Base-by-base conservation (phyloP, 2,797 vertebrate genomes). In the Sphaeramia orbicularis region DNA sequence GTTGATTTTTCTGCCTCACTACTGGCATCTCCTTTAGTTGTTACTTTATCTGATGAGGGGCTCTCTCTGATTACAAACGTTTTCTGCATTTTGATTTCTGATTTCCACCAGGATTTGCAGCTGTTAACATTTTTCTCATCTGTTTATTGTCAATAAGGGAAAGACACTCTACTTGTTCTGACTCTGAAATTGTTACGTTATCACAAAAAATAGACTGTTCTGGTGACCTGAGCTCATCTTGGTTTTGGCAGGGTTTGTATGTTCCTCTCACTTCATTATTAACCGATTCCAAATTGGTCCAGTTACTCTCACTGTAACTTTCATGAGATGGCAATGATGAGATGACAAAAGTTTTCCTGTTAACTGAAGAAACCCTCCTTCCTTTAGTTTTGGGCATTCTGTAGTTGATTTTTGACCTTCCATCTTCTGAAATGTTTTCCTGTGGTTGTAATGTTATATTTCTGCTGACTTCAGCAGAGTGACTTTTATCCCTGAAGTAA, bases 31-130 rank as follows among this genome's bases (percentile, higher is more conserved):
- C 10, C 11, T 13, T 73, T 70, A 15, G 50, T 2, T 15, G 76
- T 47, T 1, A 8, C 42, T 36, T 16, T 18, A n/a, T 48, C 53
- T 6, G n/a, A n/a, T 3, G 48, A 42, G 13, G 30, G 6, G 27
- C 44, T n/a, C 0, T 71, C 59, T 10, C 9, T 6, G 38, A 91
- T 13, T 6, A 88, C 63, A 79, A 89, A 91, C 0, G 86, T 90
- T n/a, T 41, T 65, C 90, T 89, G 74, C 78, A 81, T 74, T 52
- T 83, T 12, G 68, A 16, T 51, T 49, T 80, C 12, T 13, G 63
- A 19, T 8, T 27, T 47, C 10, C 30, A 24, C 0, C 36, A 13
- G 67, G 38, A 1, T 40, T 30, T 12, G 30, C 16, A 6, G 35
- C 24, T 10, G 12, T 47, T 19, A 16, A 4, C 10, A 38, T 56